phyloP scores from a whole-genome alignment of 2,113 vertebrate genomes.

The Campylomormyrus tamandua region DNA sequence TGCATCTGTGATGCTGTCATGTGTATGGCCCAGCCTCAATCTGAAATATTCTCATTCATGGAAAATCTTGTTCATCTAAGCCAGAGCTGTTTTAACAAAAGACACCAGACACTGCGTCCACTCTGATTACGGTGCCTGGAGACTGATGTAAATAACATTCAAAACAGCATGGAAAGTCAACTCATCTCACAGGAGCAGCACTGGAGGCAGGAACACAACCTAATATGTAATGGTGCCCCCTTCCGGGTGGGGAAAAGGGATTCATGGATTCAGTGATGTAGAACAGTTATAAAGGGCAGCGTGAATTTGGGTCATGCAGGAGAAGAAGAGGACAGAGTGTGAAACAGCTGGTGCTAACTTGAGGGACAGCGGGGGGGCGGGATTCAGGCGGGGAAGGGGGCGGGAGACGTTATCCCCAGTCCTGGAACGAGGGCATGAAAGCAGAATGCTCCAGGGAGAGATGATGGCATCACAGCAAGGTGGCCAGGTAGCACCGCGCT shows the following conservation, averaged over 20 bases:
- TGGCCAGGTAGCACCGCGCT: conserved; percentile 45
- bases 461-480: conserved; percentile 44
- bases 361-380: not conserved
- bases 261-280: conserved; percentile 16
- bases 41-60: not conserved
- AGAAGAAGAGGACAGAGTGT: conserved; percentile 7
- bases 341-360: conserved; percentile 10
- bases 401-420: not conserved
- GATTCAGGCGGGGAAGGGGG: not conserved
- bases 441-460: not conserved
- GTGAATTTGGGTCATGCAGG: conserved; percentile 13
- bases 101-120: not conserved
- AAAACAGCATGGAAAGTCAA: conserved; percentile 7
- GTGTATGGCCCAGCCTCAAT: not conserved
- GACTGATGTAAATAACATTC: conserved; percentile 13
- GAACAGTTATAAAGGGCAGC: conserved; percentile 18
- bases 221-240: not conserved
- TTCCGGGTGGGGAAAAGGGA: not conserved
- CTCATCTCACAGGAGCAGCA: not conserved
- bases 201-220: not conserved
- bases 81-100: not conserved
- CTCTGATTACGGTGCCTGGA: not conserved
- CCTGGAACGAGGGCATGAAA: not conserved
- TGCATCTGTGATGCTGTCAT: not conserved
- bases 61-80: not conserved